phyloP scores from a whole-genome alignment of 1,140 invertebrate species.

The Aphaenogaster floridana region DNA sequence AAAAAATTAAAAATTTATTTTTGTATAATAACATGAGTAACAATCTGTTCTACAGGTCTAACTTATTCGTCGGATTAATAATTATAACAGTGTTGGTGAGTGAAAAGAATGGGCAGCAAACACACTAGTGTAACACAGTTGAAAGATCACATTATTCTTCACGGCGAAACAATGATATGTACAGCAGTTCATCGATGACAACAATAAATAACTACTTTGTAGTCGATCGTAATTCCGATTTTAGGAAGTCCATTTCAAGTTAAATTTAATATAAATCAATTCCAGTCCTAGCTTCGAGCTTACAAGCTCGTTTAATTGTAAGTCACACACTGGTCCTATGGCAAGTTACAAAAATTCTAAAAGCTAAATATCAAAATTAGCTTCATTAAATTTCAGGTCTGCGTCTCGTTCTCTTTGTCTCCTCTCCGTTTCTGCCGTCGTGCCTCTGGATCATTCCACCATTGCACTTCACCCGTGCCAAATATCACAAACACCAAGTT shows the following conservation, averaged over 20 bases:
- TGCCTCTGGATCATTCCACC: conserved; percentile 81
- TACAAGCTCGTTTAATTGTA: neutral
- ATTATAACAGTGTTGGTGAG: neutral
- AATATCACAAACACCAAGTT: conserved; percentile 87
- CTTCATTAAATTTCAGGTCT: conserved; percentile 5
- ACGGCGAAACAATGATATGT: neutral
- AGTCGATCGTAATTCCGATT: conserved; percentile 11
- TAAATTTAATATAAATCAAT: neutral
- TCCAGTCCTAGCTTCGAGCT: neutral
- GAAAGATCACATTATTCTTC: neutral
- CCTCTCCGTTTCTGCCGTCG: neutral
- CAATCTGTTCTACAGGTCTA: neutral
- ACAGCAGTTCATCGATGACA: neutral
- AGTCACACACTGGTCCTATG: neutral
- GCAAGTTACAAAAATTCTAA: conserved; percentile 25
- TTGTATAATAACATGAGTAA: conserved; percentile 2
- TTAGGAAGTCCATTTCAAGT: neutral
- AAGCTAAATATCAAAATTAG: neutral
- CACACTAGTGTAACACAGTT: neutral
- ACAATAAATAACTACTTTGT: neutral
- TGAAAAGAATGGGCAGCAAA: neutral
- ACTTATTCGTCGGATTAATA: neutral
- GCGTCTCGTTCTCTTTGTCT: neutral
- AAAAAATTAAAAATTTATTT: neutral
- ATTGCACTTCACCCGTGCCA: conserved; percentile 83